A percentile compares a stretch with the other conserved stretches of the same genome.
Evolutionary conservation across 23 tunicate genomes (phyloP).

Genomic region (Clavelina lepadiformis): DNA sequence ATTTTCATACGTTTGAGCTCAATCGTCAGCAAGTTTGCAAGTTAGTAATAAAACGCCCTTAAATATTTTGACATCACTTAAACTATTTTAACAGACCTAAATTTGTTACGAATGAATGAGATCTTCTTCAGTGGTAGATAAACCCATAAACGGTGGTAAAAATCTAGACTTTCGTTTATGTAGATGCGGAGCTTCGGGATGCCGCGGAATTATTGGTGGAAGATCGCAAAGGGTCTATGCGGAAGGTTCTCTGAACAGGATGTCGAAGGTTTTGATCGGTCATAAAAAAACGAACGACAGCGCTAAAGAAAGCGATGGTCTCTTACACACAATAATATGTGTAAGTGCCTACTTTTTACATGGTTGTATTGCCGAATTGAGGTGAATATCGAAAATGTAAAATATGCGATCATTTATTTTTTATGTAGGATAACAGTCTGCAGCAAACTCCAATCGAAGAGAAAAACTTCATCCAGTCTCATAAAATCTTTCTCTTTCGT

Average conservation of each 20-base stretch:
- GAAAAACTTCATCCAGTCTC: slow-evolving; percentile 23
- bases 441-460: slow-evolving; percentile 46
- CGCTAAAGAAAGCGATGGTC: slow-evolving; percentile 2
- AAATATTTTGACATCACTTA: too few species aligned
- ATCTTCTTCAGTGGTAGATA: too few species aligned
- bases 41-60: too few species aligned
- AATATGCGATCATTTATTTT: not conserved
- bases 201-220: slow-evolving; percentile 62
- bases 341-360: slow-evolving; percentile 2
- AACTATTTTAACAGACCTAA: too few species aligned
- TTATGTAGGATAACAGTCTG: slow-evolving; percentile 15
- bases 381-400: not conserved
- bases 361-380: not conserved
- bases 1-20: slow-evolving; percentile 35
- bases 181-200: slow-evolving; percentile 47
- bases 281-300: not conserved
- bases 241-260: not conserved
- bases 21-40: slow-evolving; percentile 52
- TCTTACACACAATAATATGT: slow-evolving; percentile 7
- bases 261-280: not conserved
- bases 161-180: too few species aligned
- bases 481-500: slow-evolving; percentile 56
- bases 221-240: slow-evolving; percentile 30
- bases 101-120: too few species aligned
- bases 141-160: too few species aligned